A percentile compares a stretch with the other conserved stretches of the same genome.
phyloP scores from a whole-genome alignment of 2,113 vertebrate species.

The Eupsittula cactorum region DNA sequence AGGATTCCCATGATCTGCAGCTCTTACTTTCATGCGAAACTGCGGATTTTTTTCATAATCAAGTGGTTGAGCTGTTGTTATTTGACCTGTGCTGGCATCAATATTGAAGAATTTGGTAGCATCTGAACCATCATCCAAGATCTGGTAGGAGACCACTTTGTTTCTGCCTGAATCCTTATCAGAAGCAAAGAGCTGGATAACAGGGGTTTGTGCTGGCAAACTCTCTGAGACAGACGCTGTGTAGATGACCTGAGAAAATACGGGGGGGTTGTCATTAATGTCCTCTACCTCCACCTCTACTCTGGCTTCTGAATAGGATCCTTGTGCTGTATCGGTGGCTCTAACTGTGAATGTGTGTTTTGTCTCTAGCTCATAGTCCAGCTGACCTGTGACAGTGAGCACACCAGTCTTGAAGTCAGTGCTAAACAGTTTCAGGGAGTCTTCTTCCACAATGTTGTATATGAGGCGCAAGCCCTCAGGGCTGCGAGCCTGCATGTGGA shows the following conservation, averaged over 20 bases:
- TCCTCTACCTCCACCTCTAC: conserved; percentile 93
- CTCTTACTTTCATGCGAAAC: conserved; percentile 86
- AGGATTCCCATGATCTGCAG: conserved; percentile 82
- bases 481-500: conserved; percentile 94
- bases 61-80: conserved; percentile 83
- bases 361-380: conserved; percentile 89
- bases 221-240: conserved; percentile 79
- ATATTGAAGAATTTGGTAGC: conserved; percentile 84
- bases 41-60: conserved; percentile 86
- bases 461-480: conserved; percentile 93
- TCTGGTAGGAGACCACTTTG: conserved; percentile 83
- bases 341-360: conserved; percentile 85
- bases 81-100: conserved; percentile 82
- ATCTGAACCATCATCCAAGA: conserved; percentile 80
- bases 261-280: conserved; percentile 89
- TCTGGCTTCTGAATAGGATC: conserved; percentile 88
- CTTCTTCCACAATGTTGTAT: conserved; percentile 92
- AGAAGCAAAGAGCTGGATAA: conserved; percentile 83
- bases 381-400: conserved; percentile 84
- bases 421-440: conserved; percentile 83
- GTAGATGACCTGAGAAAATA: conserved; percentile 84
- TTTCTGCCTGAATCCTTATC: conserved; percentile 90
- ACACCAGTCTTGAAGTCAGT: conserved; percentile 94
- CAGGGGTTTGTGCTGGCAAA: conserved; percentile 82
- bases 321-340: conserved; percentile 90